Evolutionary conservation across 64 coral and sea anemone genomes (phyloP).

Genomic region (Montipora sp.): DNA sequence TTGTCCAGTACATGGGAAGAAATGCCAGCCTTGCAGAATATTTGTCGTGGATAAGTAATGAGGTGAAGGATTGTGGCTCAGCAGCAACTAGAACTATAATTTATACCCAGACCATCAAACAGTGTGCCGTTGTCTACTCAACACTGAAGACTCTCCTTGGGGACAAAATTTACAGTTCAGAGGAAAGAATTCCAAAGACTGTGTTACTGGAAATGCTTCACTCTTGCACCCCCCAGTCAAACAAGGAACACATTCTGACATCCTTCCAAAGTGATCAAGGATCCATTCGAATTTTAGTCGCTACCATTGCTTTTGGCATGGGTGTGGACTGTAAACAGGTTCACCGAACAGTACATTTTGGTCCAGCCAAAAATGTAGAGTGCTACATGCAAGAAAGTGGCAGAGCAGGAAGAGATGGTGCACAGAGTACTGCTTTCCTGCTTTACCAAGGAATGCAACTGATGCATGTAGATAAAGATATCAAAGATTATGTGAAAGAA

Average conservation of each 20-base stretch:
- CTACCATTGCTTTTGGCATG: constrained; percentile 52
- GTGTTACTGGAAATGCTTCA: constrained; percentile 30
- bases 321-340: constrained; percentile 52
- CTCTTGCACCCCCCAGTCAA: constrained; percentile 13
- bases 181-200: background rate
- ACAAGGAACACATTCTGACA: background rate
- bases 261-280: background rate
- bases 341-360: constrained; percentile 62
- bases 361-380: constrained; percentile 75
- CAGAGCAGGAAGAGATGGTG: constrained; percentile 28
- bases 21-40: constrained; percentile 37
- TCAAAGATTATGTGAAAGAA: constrained; percentile 16
- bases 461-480: constrained; percentile 31
- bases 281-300: constrained; percentile 19
- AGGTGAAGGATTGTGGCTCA: constrained; percentile 14
- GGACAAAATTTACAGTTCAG: background rate
- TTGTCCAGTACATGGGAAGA: constrained; percentile 59
- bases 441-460: constrained; percentile 36
- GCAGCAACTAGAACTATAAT: constrained; percentile 59
- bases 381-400: constrained; percentile 55
- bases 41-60: constrained; percentile 59
- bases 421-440: background rate
- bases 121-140: background rate
- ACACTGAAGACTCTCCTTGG: background rate
- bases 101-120: constrained; percentile 69